Percentiles rank a stretch among this genome's conserved stretches.
Conservation (phyloP, 2,797 vertebrate species). For the Hapalemur alaotrensis region DNA sequence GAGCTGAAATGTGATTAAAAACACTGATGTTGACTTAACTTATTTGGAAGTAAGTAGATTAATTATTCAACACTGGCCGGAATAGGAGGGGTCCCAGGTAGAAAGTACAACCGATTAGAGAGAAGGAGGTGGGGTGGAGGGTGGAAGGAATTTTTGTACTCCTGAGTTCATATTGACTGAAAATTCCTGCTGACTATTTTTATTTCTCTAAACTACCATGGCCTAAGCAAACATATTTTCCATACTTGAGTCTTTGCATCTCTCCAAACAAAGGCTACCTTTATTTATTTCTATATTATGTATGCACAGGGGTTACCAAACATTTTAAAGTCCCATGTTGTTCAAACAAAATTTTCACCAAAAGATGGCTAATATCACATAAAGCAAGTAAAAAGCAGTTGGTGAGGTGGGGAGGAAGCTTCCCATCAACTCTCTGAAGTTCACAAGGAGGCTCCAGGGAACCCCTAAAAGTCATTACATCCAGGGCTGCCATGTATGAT, state of each 20-base stretch:
- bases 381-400: conserved; percentile 7
- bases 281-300: not conserved
- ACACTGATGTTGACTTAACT: not conserved
- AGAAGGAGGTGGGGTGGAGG: not conserved
- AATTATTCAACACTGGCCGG: not conserved
- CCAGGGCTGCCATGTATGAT: not conserved
- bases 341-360: not conserved
- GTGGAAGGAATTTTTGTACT: not conserved
- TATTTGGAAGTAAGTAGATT: conserved; percentile 7
- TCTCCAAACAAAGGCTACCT: not conserved
- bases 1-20: not conserved
- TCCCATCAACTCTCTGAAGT: not conserved
- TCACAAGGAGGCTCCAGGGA: not conserved
- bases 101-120: not conserved
- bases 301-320: not conserved
- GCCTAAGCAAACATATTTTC: not conserved
- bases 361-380: not conserved
- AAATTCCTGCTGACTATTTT: not conserved
- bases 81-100: not conserved
- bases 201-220: not conserved
- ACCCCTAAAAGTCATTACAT: not conserved
- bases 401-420: not conserved
- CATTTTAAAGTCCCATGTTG: not conserved
- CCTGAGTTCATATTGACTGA: not conserved
- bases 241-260: not conserved